Conservation (phyloP, 23 tunicate species). For the Styela clava region DNA sequence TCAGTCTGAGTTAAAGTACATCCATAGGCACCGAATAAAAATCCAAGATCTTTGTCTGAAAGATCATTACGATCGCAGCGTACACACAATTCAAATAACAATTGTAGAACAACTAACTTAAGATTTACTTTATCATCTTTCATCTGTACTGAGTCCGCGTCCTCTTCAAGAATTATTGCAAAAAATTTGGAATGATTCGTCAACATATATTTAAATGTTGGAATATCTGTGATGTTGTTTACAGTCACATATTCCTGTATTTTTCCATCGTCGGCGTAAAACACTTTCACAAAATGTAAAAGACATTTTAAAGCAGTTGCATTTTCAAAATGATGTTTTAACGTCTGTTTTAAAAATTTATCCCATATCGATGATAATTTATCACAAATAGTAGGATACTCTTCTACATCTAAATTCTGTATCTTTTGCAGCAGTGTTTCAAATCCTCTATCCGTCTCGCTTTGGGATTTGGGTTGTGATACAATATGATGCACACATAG, state of each 20-base stretch:
- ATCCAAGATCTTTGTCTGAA: conserved; percentile 11
- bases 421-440: no score
- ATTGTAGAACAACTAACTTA: background rate
- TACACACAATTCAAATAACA: conserved; percentile 1
- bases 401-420: no score
- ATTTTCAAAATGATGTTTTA: background rate
- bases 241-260: background rate
- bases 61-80: background rate
- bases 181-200: conserved; percentile 19
- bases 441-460: no score
- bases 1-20: background rate
- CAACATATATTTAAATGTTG: conserved; percentile 2
- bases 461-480: no score
- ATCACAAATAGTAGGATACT: no score
- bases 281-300: background rate
- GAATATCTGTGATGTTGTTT: background rate
- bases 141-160: background rate
- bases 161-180: background rate
- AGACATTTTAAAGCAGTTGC: conserved; percentile 3
- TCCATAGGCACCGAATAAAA: conserved; percentile 12
- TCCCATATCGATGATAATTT: background rate
- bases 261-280: background rate
- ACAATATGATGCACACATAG: no score
- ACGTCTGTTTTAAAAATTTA: conserved; percentile 4
- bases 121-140: background rate